These are phyloP conservation scores for Patiria miniata DNA, from an alignment of 35 echinoderm and acorn worm species.

Conservation along the genomic window DNA sequence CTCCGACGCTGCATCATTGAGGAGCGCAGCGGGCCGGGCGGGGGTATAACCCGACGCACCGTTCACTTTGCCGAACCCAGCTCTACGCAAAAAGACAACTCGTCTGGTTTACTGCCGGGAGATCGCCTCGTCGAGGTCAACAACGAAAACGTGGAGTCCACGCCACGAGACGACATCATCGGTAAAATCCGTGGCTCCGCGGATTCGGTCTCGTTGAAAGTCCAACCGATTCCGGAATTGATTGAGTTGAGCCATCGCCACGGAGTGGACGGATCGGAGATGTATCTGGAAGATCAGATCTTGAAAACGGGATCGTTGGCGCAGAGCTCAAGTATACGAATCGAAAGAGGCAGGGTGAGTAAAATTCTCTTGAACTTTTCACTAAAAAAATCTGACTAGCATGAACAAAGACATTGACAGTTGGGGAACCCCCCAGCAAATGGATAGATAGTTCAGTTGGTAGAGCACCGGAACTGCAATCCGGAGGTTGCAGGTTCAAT, in stretches of 20 bases:
- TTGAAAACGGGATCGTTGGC: slow-evolving; percentile 85
- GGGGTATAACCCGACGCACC: slow-evolving; percentile 54
- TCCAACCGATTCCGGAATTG: slow-evolving; percentile 95
- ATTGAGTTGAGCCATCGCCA: slow-evolving; percentile 91
- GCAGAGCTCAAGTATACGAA: slow-evolving; percentile 77
- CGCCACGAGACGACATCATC: slow-evolving; percentile 80
- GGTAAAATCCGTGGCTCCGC: slow-evolving; percentile 79
- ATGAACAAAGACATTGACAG: no score
- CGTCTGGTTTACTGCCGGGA: slow-evolving; percentile 85
- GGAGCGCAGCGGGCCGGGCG: slow-evolving; percentile 52
- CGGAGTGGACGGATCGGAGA: slow-evolving; percentile 79
- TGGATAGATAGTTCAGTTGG: no score
- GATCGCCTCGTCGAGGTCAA: slow-evolving; percentile 97
- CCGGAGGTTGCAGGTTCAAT: no score
- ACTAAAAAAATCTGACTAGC: no score
- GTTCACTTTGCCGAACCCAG: slow-evolving; percentile 98
- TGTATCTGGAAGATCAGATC: slow-evolving; percentile 80
- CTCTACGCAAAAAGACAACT: slow-evolving; percentile 77
- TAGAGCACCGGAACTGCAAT: no score
- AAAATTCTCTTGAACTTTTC: background rate
- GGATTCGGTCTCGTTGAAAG: slow-evolving; percentile 83
- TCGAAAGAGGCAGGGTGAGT: slow-evolving; percentile 84
- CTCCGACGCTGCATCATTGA: slow-evolving; percentile 81
- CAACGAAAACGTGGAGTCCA: slow-evolving; percentile 80
- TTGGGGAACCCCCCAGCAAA: no score